Conservation (phyloP, 2,888 invertebrate genomes). For the Geotrupes spiniger region DNA sequence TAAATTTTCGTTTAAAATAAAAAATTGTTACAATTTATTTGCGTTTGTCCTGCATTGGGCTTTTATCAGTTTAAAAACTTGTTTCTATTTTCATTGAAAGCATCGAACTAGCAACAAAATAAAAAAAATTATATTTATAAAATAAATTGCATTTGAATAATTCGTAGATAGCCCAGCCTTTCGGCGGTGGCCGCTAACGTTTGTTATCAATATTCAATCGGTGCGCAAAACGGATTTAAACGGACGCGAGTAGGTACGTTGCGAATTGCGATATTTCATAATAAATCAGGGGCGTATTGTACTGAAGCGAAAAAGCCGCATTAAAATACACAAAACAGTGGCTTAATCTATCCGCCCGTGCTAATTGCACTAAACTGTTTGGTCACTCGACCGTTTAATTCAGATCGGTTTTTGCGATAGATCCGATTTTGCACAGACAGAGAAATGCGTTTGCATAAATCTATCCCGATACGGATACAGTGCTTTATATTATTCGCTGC, state of each 20-base stretch:
- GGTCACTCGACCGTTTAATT: conserved; percentile 31
- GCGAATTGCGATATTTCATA: conserved; percentile 1
- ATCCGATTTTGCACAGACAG: conserved; percentile 24
- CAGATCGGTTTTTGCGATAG: conserved; percentile 32
- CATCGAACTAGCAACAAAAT: no score
- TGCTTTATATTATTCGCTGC: no score
- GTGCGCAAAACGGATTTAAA: conserved; percentile 4
- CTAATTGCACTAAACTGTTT: conserved; percentile 36
- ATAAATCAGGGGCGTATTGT: conserved; percentile 6
- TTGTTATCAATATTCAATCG: no score
- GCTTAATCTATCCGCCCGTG: conserved; percentile 29
- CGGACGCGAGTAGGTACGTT: conserved; percentile 11
- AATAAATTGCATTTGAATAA: no score
- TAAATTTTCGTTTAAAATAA: no score
- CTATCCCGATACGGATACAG: not conserved
- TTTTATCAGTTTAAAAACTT: no score
- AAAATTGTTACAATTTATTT: no score
- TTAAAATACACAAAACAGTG: conserved; percentile 31
- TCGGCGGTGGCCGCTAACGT: no score
- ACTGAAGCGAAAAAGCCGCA: conserved; percentile 24
- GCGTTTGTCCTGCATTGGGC: no score
- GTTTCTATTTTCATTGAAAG: no score
- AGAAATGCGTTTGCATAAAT: not conserved
- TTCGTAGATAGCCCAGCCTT: no score
- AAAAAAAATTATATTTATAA: no score